Evolutionary conservation across 2,113 vertebrate genomes (phyloP).

Genomic region (Isurus oxyrinchus): DNA sequence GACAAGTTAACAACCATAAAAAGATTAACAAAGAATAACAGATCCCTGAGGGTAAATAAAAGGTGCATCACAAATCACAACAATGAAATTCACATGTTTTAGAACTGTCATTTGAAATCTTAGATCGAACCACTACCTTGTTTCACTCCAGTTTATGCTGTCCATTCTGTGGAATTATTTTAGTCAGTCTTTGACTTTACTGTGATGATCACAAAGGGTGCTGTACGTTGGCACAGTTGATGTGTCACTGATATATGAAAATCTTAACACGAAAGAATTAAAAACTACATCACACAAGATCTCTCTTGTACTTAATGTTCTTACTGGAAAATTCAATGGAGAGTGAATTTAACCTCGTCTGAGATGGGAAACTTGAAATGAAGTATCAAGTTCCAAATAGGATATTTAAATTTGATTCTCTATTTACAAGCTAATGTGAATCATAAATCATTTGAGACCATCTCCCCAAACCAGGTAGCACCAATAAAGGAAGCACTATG

Average conservation of each 20-base stretch:
- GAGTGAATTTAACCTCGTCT: too few species aligned
- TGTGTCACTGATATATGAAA: background rate
- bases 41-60: background rate
- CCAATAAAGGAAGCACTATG: too few species aligned
- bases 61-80: background rate
- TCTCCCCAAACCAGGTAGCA: too few species aligned
- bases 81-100: background rate
- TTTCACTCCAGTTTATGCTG: background rate
- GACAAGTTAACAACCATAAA: background rate
- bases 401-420: background rate
- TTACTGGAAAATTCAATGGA: background rate
- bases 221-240: background rate
- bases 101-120: background rate
- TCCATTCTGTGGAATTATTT: background rate
- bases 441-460: background rate
- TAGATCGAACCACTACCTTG: background rate
- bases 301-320: background rate
- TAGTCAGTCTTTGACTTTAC: background rate
- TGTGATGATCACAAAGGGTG: background rate
- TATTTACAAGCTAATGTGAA: background rate
- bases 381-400: background rate
- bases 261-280: background rate
- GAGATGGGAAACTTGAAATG: background rate
- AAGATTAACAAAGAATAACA: background rate
- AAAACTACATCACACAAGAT: background rate